These are phyloP conservation scores for Pangasianodon hypophthalmus DNA, from an alignment of 2,113 vertebrate species.

Conservation along the genomic window DNA sequence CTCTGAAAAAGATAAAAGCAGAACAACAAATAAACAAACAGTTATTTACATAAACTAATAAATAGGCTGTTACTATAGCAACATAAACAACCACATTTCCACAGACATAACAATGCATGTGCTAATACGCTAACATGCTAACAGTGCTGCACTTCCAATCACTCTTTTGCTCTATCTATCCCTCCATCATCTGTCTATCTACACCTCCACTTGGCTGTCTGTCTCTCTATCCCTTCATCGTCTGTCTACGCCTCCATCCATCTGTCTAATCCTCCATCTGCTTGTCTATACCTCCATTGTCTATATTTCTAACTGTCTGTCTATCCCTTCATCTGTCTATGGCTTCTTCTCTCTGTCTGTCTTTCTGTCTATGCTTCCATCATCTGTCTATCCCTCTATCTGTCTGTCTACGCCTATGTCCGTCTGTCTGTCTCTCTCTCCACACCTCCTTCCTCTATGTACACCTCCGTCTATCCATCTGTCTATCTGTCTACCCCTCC, in stretches of 20 bases:
- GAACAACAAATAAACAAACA: conserved; percentile 39
- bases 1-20: conserved; percentile 1
- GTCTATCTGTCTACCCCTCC: conserved; percentile 33
- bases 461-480: background rate
- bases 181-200: conserved; percentile 36
- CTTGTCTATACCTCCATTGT: background rate
- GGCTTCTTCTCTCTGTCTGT: conserved; percentile 42
- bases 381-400: conserved; percentile 27
- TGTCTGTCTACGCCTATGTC: conserved; percentile 24
- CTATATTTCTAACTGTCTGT: background rate
- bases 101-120: background rate
- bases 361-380: background rate
- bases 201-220: too few relatives aligned
- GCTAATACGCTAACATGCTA: background rate
- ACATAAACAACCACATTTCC: background rate
- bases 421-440: conserved; percentile 2
- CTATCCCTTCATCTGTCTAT: conserved; percentile 39
- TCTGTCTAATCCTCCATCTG: conserved; percentile 31
- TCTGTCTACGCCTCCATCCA: conserved; percentile 29
- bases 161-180: background rate
- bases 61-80: background rate
- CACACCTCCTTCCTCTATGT: background rate
- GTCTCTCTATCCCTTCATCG: background rate
- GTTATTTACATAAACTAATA: background rate
- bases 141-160: background rate